Evolutionary conservation across 2,113 vertebrate genomes (phyloP).

Genomic region (Scortum barcoo): DNA sequence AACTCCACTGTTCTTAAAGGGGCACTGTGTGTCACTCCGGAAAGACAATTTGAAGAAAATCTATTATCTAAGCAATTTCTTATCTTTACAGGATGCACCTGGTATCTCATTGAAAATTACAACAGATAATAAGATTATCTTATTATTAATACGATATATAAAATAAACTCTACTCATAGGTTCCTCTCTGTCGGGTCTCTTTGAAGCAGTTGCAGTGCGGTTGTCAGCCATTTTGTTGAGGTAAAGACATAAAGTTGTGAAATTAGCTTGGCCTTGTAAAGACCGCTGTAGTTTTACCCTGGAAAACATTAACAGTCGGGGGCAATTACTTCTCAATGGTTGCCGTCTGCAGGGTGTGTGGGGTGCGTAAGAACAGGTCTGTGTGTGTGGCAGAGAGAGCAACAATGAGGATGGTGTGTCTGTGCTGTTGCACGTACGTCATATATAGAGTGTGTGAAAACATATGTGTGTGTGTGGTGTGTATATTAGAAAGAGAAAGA

Average conservation of each 20-base stretch:
- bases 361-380: conserved; percentile 3
- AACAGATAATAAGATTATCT: background rate
- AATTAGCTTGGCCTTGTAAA: conserved; percentile 77
- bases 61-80: background rate
- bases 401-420: background rate
- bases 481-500: conserved; percentile 13
- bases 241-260: conserved; percentile 66
- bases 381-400: background rate
- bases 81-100: background rate
- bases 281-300: conserved; percentile 69
- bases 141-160: too few relatives aligned
- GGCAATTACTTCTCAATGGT: conserved; percentile 70
- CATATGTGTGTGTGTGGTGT: background rate
- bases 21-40: background rate
- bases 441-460: conserved; percentile 26
- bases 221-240: conserved; percentile 62
- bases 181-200: background rate
- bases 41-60: background rate
- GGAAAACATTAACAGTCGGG: conserved; percentile 71
- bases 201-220: conserved; percentile 28
- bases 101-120: background rate
- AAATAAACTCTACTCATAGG: background rate
- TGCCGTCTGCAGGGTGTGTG: conserved; percentile 58
- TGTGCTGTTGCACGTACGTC: conserved; percentile 24
- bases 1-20: background rate